These are phyloP conservation scores for Herminia tarsipennalis DNA, from an alignment of 2,888 invertebrate genomes.

Conservation along the genomic window DNA sequence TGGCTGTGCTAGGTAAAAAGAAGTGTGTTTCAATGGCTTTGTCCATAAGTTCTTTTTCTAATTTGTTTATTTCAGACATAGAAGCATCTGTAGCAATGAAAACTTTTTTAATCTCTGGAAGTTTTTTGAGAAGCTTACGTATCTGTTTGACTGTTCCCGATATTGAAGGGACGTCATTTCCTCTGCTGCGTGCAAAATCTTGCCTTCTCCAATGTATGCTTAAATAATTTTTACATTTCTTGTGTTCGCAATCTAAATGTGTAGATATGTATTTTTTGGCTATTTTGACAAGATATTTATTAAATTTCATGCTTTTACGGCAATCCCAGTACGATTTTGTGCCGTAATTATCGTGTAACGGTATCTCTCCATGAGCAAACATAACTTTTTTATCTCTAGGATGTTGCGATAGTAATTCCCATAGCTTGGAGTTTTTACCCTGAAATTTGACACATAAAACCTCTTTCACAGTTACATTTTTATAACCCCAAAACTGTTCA, in stretches of 20 bases:
- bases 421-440: constrained; percentile 89
- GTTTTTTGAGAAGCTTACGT: constrained; percentile 81
- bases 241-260: constrained; percentile 56
- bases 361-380: constrained; percentile 93
- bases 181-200: constrained; percentile 93
- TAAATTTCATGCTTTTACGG: constrained; percentile 96
- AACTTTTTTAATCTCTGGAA: constrained; percentile 71
- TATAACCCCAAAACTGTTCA: constrained; percentile 89
- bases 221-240: constrained; percentile 89
- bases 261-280: constrained; percentile 87
- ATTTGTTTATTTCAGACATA: constrained; percentile 78
- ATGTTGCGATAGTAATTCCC: constrained; percentile 82
- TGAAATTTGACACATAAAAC: constrained; percentile 93
- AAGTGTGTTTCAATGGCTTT: constrained; percentile 61
- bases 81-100: constrained; percentile 96
- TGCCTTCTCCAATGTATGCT: constrained; percentile 94
- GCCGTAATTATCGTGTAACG: constrained; percentile 95
- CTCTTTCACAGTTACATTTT: constrained; percentile 87
- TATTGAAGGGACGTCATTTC: constrained; percentile 92
- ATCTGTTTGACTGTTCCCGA: constrained; percentile 92
- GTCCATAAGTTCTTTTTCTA: constrained; percentile 72
- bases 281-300: constrained; percentile 86
- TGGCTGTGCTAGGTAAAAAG: constrained; percentile 71
- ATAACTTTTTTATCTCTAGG: constrained; percentile 83
- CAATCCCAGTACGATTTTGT: constrained; percentile 93